Conservation (phyloP, 1,140 invertebrate species). For the Eciton burchellii region DNA sequence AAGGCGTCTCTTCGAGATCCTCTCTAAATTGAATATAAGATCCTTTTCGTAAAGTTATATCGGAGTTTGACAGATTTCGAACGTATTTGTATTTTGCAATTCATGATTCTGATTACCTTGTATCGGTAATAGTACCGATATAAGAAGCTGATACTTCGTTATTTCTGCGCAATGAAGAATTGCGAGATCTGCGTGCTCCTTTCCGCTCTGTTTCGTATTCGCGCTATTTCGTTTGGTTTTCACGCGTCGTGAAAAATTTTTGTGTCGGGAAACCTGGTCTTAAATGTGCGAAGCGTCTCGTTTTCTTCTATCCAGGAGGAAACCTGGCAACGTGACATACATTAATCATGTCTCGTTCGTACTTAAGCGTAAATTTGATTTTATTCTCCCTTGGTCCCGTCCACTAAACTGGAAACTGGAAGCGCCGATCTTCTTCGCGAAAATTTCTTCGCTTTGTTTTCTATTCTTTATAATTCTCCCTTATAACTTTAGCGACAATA, state of each 20-base stretch:
- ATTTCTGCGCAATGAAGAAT: constrained; percentile 9
- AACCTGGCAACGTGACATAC: constrained; percentile 70
- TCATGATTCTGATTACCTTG: constrained; percentile 32
- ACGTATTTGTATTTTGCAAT: constrained; percentile 50
- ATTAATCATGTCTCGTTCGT: constrained; percentile 69
- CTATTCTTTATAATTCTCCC: constrained; percentile 46
- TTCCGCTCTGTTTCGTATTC: constrained; percentile 49
- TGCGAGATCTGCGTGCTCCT: constrained; percentile 23
- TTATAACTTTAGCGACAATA: constrained; percentile 19
- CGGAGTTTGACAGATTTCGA: not conserved
- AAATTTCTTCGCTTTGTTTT: constrained; percentile 65
- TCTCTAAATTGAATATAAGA: constrained; percentile 73
- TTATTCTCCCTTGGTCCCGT: constrained; percentile 67
- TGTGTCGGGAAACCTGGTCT: constrained; percentile 63
- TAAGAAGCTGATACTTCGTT: constrained; percentile 24
- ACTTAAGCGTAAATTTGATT: constrained; percentile 72
- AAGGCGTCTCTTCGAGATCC: constrained; percentile 68
- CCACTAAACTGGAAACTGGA: constrained; percentile 11
- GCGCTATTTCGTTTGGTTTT: no score
- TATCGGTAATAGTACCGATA: not conserved
- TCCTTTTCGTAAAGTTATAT: constrained; percentile 69
- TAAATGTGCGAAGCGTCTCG: constrained; percentile 55
- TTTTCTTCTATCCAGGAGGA: constrained; percentile 63
- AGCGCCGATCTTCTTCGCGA: constrained; percentile 48
- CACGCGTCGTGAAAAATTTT: constrained; percentile 41